Evolutionary conservation across 2,797 vertebrate species (phyloP).

Genomic region (Coluber constrictor): DNA sequence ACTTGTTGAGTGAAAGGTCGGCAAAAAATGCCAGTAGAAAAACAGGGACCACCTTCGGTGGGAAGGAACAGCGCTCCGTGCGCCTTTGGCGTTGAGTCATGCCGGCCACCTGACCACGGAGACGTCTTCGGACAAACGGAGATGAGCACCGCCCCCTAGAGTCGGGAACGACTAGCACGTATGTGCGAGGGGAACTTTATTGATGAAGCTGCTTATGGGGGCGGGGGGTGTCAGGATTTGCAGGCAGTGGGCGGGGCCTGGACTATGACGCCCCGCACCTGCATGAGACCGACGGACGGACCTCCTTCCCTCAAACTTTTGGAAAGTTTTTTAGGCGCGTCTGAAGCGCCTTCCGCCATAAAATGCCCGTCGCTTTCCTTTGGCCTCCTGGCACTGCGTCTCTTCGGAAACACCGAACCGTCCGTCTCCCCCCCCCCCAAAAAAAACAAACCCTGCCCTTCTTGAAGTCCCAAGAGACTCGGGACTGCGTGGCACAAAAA

Average conservation of each 20-base stretch:
- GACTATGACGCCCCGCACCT: neutral
- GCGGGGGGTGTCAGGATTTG: neutral
- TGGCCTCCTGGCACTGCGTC: fast-evolving
- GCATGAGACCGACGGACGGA: neutral
- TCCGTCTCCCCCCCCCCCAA: neutral
- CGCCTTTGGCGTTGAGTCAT: too few relatives aligned
- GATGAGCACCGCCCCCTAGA: too few relatives aligned
- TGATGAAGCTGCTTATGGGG: neutral
- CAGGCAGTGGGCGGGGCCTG: neutral
- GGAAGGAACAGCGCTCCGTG: too few relatives aligned
- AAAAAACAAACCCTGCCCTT: neutral
- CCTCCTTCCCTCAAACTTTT: neutral
- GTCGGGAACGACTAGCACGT: too few relatives aligned
- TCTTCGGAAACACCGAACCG: neutral
- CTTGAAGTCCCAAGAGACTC: too few relatives aligned
- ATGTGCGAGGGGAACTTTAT: too few relatives aligned
- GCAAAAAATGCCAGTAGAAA: too few relatives aligned
- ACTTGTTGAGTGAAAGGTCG: too few relatives aligned
- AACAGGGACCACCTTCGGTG: too few relatives aligned
- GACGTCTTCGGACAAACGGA: too few relatives aligned
- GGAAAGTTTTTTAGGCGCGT: neutral
- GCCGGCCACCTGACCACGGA: too few relatives aligned
- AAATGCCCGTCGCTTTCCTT: neutral
- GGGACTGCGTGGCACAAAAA: neutral
- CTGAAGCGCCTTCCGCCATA: fast-evolving